phyloP scores from a whole-genome alignment of 2,113 vertebrate species.

The Amblyopsis rosae region DNA sequence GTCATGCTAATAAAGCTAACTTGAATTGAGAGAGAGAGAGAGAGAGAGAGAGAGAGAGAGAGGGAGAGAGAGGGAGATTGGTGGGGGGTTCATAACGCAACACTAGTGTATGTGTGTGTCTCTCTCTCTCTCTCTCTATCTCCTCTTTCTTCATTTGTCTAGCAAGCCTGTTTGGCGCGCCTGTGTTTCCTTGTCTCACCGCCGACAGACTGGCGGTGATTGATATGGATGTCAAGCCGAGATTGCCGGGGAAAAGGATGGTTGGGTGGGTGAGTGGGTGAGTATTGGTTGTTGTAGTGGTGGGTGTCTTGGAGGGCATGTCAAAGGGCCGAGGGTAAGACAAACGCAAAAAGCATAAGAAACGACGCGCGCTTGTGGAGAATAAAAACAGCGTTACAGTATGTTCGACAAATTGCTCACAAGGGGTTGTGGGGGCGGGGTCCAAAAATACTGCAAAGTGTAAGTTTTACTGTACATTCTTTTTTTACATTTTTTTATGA shows the following conservation, averaged over 20 bases:
- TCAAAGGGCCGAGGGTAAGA: constrained; percentile 36
- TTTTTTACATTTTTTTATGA: too few relatives aligned
- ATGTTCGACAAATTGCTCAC: too few relatives aligned
- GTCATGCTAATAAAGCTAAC: too few relatives aligned
- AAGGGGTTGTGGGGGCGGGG: too few relatives aligned
- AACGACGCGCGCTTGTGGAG: too few relatives aligned
- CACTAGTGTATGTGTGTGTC: constrained; percentile 1
- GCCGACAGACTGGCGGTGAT: constrained; percentile 20
- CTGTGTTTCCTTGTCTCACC: constrained; percentile 42
- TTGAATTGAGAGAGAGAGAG: neutral
- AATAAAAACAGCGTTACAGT: too few relatives aligned
- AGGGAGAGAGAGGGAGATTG: constrained; percentile 7
- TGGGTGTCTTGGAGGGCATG: constrained; percentile 41
- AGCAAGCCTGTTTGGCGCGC: constrained; percentile 3
- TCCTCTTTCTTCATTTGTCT: constrained; percentile 43
- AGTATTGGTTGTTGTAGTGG: neutral
- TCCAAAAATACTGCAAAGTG: too few relatives aligned
- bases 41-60: constrained; percentile 6
- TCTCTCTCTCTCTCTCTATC: constrained; percentile 49
- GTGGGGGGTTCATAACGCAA: constrained; percentile 1
- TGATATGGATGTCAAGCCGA: constrained; percentile 42
- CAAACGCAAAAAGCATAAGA: neutral
- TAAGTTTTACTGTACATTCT: too few relatives aligned
- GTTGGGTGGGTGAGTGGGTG: constrained; percentile 23
- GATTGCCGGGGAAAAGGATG: constrained; percentile 35